Evolutionary conservation across 2,888 invertebrate genomes (phyloP), one percentile per base, ranked within the genome.

Genomic region (Arrhopalites spinosus): DNA sequence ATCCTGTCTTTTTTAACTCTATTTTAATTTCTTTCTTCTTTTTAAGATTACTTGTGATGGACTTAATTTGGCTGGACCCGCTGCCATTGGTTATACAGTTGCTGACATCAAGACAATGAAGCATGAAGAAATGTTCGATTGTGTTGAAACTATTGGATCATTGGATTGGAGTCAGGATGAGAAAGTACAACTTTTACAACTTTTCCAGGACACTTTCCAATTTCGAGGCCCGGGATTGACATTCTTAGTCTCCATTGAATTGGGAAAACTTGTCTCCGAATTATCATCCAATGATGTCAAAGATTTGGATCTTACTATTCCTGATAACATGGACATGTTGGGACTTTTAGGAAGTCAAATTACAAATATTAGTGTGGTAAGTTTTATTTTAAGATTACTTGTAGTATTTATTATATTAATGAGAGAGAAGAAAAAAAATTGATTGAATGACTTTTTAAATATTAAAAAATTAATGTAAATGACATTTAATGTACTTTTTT

Each of bases 11-110:
- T 29, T 63, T 59, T 17, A 20, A 36, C 1, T 43, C n/a, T 70
- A 15, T n/a, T 69, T 68, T 36, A 36, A 50, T 63, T 36, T 43
- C 15, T 68, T 68, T 63, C 25, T 17, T 5, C 8, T 56, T 20
- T 69, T 76, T 13, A 53, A 82, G 82, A 77, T 82, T n/a, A 80
- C 81, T n/a, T 83, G 83, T 47, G 74, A 79, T 63, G 83, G 81
- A 13, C 77, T 83, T 0, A 82, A 79, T 75, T 64, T 80, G 11
- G 80, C 83, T 13, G 81, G 81, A 11, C 53, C 71, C 11, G 80
- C 83, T 23, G 81, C 81, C 0, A 74, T 81, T 13, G 83, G 82
- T 1, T 69, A 81, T 45, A 73, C 78, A 0, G 68, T 80, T 0
- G 79, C 78, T n/a, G 83, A 83, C 27, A 27, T 83, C 15, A 66